A percentile compares a stretch with the other conserved stretches of the same genome.
Evolutionary conservation across 2,888 invertebrate genomes (phyloP).

Genomic region (Lottia gigantea): DNA sequence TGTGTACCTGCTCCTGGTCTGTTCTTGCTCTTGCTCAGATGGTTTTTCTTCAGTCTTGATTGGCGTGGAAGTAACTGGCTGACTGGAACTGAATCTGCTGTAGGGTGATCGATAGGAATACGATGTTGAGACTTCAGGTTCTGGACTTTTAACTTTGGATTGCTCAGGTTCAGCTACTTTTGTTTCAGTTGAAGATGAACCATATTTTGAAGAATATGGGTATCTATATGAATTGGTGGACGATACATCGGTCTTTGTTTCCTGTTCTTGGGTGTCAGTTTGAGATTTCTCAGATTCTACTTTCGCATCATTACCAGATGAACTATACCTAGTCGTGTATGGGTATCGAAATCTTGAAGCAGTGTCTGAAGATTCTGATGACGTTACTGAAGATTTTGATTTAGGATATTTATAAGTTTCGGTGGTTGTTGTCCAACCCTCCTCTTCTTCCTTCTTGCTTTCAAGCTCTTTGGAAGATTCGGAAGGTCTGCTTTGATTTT

Average conservation of each 20-base stretch:
- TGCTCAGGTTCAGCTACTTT: not conserved
- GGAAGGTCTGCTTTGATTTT: not conserved
- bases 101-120: slow-evolving; percentile 5
- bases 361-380: no score
- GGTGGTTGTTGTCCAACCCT: not conserved
- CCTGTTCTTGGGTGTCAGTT: no score
- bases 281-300: no score
- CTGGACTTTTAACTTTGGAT: not conserved
- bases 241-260: no score
- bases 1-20: no score
- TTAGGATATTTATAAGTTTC: not conserved
- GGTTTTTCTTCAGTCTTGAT: no score
- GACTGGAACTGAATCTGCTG: not conserved
- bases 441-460: not conserved
- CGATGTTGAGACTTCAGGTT: not conserved
- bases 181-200: not conserved
- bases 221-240: not conserved
- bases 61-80: no score
- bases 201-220: not conserved
- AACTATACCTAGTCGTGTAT: no score
- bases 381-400: no score
- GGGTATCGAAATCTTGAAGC: no score
- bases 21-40: no score
- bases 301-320: no score
- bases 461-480: not conserved